These are phyloP conservation scores for Cynaeus angustus DNA, from an alignment of 2,888 invertebrate genomes.

Conservation along the genomic window DNA sequence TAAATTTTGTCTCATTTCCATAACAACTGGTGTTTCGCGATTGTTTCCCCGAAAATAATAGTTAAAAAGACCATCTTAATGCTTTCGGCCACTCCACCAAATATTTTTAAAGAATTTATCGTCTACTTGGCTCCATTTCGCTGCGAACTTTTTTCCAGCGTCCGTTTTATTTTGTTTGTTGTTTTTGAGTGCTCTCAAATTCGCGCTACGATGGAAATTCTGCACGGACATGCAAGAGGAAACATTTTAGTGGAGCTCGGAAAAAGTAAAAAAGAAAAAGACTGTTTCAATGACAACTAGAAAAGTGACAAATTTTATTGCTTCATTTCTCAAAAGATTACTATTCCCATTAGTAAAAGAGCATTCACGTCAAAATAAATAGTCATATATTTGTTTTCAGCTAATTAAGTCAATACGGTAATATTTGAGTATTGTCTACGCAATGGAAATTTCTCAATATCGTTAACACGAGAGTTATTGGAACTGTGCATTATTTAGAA, in stretches of 20 bases:
- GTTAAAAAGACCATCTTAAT: conserved; percentile 22
- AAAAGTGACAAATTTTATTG: too few species aligned
- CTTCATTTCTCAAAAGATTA: too few species aligned
- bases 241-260: not conserved
- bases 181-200: conserved; percentile 18
- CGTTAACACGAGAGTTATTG: too few species aligned
- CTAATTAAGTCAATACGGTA: too few species aligned
- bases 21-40: conserved; percentile 32
- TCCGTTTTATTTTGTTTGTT: conserved; percentile 20
- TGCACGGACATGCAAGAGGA: conserved; percentile 1
- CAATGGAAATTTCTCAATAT: too few species aligned
- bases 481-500: too few species aligned
- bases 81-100: conserved; percentile 19
- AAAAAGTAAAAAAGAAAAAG: too few species aligned
- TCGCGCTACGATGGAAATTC: conserved; percentile 13
- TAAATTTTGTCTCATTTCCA: conserved; percentile 39
- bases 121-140: conserved; percentile 30
- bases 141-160: conserved; percentile 2
- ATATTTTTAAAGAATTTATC: conserved; percentile 34
- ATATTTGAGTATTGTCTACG: too few species aligned
- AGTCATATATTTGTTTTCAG: too few species aligned
- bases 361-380: too few species aligned
- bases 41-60: conserved; percentile 31
- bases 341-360: too few species aligned
- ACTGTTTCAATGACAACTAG: too few species aligned